phyloP scores from a whole-genome alignment of 2,888 invertebrate genomes.

The Seira musarum region DNA sequence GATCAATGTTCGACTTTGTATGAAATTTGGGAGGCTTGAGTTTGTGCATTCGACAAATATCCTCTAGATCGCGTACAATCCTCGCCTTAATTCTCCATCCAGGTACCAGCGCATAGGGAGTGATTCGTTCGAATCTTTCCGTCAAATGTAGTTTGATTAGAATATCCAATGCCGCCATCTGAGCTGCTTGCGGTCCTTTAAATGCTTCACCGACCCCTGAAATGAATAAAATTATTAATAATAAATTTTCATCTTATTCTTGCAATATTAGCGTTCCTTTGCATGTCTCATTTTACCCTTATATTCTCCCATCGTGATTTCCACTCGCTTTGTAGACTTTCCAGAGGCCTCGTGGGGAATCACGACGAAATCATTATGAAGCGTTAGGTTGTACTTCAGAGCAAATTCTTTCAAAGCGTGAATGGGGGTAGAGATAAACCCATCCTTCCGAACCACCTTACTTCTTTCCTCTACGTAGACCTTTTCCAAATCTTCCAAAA shows the following conservation, averaged over 20 bases:
- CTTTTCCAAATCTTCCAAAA: neutral
- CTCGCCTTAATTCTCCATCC: constrained; percentile 36
- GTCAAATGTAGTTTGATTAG: neutral
- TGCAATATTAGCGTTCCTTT: neutral
- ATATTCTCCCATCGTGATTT: constrained; percentile 14
- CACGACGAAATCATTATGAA: constrained; percentile 15
- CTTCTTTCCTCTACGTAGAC: neutral
- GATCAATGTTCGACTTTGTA: neutral
- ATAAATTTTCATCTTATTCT: neutral
- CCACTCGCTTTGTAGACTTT: neutral
- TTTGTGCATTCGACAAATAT: constrained; percentile 17
- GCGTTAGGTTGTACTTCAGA: neutral
- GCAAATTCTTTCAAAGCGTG: constrained; percentile 28
- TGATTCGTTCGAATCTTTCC: neutral
- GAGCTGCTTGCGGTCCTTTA: neutral
- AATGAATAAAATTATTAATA: neutral
- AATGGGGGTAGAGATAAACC: constrained; percentile 39
- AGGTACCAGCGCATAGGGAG: constrained; percentile 33
- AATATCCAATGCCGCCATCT: constrained; percentile 46
- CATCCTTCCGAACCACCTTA: neutral
- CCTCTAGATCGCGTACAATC: constrained; percentile 2
- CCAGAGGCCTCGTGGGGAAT: neutral
- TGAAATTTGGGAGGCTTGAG: constrained; percentile 14
- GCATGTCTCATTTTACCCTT: constrained; percentile 25
- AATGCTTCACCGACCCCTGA: constrained; percentile 41